Conservation (phyloP, 2,797 vertebrate genomes). For the Pyrrhura leucotis region DNA sequence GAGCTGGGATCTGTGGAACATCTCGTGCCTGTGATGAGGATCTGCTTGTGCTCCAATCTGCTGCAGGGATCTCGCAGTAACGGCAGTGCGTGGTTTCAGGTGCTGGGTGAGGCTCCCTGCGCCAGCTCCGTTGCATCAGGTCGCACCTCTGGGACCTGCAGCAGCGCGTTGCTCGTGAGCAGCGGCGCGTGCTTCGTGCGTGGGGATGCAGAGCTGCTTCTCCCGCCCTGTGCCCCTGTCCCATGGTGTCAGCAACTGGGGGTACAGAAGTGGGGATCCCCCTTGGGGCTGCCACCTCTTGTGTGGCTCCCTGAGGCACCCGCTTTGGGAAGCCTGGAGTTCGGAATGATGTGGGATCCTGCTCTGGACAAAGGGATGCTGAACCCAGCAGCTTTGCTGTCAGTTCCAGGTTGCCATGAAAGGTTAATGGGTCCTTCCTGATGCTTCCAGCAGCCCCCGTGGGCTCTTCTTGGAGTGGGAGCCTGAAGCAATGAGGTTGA, state of each 20-base stretch:
- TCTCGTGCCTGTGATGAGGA: background rate
- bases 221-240: rapidly evolving
- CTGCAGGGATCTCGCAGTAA: background rate
- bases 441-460: background rate
- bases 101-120: background rate
- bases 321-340: background rate
- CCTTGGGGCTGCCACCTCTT: background rate
- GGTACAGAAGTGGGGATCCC: background rate
- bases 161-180: rapidly evolving
- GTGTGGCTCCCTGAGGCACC: background rate
- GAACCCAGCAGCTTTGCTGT: background rate
- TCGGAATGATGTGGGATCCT: background rate
- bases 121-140: background rate
- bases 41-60: background rate
- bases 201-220: background rate
- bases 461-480: background rate
- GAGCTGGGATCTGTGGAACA: background rate
- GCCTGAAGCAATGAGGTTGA: background rate
- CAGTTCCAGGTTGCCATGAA: background rate
- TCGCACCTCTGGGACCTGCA: background rate
- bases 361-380: background rate
- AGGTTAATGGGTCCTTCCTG: background rate
- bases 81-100: background rate
- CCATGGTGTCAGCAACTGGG: rapidly evolving
- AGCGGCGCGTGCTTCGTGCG: rapidly evolving